These are phyloP conservation scores for Coilia nasus DNA, from an alignment of 2,797 vertebrate species.

Conservation along the genomic window DNA sequence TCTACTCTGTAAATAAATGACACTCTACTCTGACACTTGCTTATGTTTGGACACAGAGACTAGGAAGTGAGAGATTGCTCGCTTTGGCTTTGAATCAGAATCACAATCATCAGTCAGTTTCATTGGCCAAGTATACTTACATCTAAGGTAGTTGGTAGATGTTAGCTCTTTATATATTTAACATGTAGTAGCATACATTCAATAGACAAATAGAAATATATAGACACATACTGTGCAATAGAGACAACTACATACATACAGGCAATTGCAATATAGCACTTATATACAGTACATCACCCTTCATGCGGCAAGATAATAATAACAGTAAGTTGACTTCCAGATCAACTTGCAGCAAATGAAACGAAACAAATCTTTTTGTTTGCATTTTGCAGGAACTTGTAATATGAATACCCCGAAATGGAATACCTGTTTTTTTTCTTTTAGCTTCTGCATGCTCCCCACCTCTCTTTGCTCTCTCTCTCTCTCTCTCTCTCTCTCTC, in stretches of 20 bases:
- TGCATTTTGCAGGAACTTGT: constrained; percentile 40
- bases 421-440: constrained; percentile 31
- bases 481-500: not conserved
- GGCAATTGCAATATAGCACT: too few species aligned
- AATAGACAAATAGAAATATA: too few species aligned
- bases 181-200: too few species aligned
- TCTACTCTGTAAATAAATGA: not conserved
- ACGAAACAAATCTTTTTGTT: constrained; percentile 3
- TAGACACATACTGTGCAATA: too few species aligned
- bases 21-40: not conserved
- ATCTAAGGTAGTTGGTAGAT: too few species aligned
- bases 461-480: not conserved
- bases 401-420: constrained; percentile 43
- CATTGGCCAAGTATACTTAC: too few species aligned
- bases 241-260: too few species aligned
- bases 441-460: not conserved
- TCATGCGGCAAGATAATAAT: constrained; percentile 35
- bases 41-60: not conserved
- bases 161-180: too few species aligned
- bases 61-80: not conserved
- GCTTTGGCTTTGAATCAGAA: not conserved
- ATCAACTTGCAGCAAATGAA: constrained; percentile 35
- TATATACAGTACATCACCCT: not conserved
- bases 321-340: constrained; percentile 47
- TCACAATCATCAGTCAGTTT: too few species aligned